Conservation (phyloP, 2,888 invertebrate species). For the Heliconius charithonia region DNA sequence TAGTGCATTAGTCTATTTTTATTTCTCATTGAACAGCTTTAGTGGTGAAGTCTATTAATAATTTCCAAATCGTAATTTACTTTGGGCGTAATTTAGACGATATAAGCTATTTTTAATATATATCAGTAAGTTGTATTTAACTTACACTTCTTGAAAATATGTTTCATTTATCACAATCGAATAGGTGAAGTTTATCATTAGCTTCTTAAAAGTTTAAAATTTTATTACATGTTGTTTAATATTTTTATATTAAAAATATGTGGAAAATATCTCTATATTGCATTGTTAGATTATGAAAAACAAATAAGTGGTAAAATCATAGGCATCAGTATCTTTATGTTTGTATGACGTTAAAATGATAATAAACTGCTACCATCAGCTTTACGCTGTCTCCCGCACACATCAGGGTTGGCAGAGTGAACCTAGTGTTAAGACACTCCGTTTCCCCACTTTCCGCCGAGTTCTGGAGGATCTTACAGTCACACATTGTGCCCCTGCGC, state of each 20-base stretch:
- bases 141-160: background rate
- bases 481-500: no score
- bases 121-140: background rate
- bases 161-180: background rate
- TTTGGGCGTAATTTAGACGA: background rate
- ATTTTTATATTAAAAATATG: background rate
- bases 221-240: background rate
- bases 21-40: background rate
- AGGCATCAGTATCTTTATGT: background rate
- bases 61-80: no score
- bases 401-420: no score
- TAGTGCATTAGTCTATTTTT: background rate
- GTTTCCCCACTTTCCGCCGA: no score
- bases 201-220: background rate
- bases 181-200: background rate
- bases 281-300: background rate
- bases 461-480: no score
- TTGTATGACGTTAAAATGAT: background rate
- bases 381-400: no score
- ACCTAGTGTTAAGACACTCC: no score
- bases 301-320: background rate
- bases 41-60: no score
- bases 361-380: background rate
- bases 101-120: background rate
- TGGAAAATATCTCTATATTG: no score